Conservation (phyloP, 64 coral and sea anemone species). For the Montipora cactus region DNA sequence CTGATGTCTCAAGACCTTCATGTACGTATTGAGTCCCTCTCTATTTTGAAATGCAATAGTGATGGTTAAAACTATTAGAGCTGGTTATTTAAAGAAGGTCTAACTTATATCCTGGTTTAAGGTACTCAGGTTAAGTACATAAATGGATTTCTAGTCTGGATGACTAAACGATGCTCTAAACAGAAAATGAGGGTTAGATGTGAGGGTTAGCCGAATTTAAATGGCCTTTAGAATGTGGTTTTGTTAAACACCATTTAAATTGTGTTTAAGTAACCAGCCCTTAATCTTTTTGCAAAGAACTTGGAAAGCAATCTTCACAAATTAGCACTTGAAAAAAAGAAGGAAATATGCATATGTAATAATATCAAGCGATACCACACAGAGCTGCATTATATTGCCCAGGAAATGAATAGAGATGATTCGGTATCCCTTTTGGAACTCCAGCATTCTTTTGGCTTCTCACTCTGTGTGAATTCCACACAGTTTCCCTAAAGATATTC, state of each 20-base stretch:
- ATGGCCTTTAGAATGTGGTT: not conserved
- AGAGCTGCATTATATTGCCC: conserved; percentile 53
- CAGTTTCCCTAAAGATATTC: conserved; percentile 56
- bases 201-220: not conserved
- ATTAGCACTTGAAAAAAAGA: too few species aligned
- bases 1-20: too few species aligned
- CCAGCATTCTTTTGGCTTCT: conserved; percentile 53
- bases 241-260: not conserved
- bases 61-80: too few species aligned
- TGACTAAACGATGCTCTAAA: not conserved
- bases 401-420: conserved; percentile 61
- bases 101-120: too few species aligned
- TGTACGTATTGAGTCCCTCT: too few species aligned
- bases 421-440: conserved; percentile 59
- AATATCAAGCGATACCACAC: conserved; percentile 35
- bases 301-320: too few species aligned
- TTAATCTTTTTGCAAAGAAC: too few species aligned
- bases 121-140: too few species aligned
- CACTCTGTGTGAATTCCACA: conserved; percentile 71
- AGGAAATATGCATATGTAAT: too few species aligned
- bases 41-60: too few species aligned
- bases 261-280: not conserved
- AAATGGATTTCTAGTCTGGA: conserved; percentile 16
- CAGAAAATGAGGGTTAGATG: not conserved
- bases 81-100: too few species aligned